Base-by-base conservation (phyloP, 2,888 invertebrate species). In the Ornithoptera alexandrae region DNA sequence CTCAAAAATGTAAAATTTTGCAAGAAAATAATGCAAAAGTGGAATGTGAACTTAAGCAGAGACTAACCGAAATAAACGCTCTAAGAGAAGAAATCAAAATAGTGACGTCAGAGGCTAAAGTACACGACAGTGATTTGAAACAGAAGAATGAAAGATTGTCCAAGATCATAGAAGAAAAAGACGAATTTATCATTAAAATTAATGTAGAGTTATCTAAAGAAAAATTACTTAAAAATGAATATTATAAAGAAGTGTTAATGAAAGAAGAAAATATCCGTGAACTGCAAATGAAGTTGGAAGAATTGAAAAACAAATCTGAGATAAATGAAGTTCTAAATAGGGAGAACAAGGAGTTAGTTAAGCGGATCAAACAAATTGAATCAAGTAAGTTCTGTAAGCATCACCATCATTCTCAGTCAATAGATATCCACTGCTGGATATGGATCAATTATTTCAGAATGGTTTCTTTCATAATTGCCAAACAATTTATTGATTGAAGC, bases 341-440 rank as follows among this genome's bases (percentile, higher is more conserved):
- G 61, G 87, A 87, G 74, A 87, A 89, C 62, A 85, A 86, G 68
- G 81, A 85, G 57, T 75, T 89, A 68, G 76, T 84, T 17, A 83
- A 80, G 72, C 84, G 78, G 58, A 72, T 85, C 46, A 86, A 81
- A 69, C 82, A 85, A 65, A 82, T 79, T 72, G 87, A 88, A 62
- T 84, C 83, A 68, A 81, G 90, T 90, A 82, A 79, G 89, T 89
- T 63, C 10, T 12, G 2, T 12, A 58, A 22, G 20, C 10, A 6
- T 30, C 30, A 30, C 30, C 30, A 30, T 30, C 30, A 30, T 30
- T 3, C 30, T 46, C 46, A 46, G 15, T 15, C 1, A 3, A 46
- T 46, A 15, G 15, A 46, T 15, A 15, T 46, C 46, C 46, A 12
- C 46, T 46, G 46, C 46, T 46, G 12, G 12, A 12, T 15, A 46